Evolutionary conservation across 2,113 vertebrate genomes (phyloP), one percentile per base, ranked within the genome.

Genomic region (Platysternon megacephalum): DNA sequence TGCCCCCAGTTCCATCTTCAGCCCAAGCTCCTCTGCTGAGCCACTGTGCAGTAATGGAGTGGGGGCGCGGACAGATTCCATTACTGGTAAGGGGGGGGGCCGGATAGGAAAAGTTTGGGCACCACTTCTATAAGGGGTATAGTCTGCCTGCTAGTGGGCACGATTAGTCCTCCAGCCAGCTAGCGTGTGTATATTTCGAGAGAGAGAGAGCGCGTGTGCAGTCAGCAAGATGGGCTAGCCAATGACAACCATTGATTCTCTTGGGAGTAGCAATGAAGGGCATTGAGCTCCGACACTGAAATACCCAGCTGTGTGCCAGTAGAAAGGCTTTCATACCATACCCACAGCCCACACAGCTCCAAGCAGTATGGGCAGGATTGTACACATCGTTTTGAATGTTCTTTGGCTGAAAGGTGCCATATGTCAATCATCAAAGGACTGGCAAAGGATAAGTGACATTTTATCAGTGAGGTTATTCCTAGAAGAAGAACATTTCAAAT

Each of bases 401-500:
- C 96, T 94, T 89, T 80, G 83, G 79, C 2, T 95, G 96, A 89
- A 89, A 87, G 85, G 49, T 65, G 94, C 65, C 13, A 84, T 91
- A 85, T 1, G 2, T 94, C 97, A 95, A 88, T 96, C 87, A 88
- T 96, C 87, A 0, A 78, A 74, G 93, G 95, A 12, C 1, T 97
- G 96, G 96, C 94, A 97, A 82, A 72, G 80, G 61, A 26, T n/a
- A 87, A 76, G 85, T 80, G 86, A 85, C 46, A n/a, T 89, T 93
- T 94, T 94, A 80, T 94, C 79, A 53, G 53, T 49, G 32, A 85
- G 93, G 83, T 93, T 97, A 96, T 97, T 95, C 94, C 95, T 97
- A 97, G 97, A 96, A 95, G 95, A 96, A 95, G 93, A 93, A 94
- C 96, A 78, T 86, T 2, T 85, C 82, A 91, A 88, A 68, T 68